Evolutionary conservation across 1,140 invertebrate genomes (phyloP).

Genomic region (Zaprionus tsacasi): DNA sequence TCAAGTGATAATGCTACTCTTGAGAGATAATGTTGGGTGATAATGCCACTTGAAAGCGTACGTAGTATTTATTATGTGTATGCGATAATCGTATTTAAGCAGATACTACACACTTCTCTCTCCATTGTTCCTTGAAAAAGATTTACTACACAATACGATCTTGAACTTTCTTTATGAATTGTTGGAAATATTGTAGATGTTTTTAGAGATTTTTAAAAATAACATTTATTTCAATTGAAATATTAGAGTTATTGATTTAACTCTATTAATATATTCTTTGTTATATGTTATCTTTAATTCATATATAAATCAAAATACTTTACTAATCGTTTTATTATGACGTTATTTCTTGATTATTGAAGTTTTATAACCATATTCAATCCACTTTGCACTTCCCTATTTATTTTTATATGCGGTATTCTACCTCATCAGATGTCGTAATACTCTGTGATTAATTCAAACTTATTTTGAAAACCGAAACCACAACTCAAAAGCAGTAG

Average conservation of each 20-base stretch:
- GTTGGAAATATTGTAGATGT: background rate
- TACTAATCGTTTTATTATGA: no score
- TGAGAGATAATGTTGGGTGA: background rate
- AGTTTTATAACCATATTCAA: no score
- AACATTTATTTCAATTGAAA: background rate
- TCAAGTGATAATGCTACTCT: background rate
- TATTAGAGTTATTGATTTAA: background rate
- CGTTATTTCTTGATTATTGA: no score
- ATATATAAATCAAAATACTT: no score
- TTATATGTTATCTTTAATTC: no score
- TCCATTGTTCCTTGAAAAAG: background rate
- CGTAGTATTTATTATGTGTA: constrained; percentile 1
- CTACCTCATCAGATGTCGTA: background rate
- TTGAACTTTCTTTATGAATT: constrained; percentile 7
- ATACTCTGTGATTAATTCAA: background rate
- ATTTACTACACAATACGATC: background rate
- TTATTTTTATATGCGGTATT: no score
- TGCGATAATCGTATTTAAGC: constrained; percentile 2
- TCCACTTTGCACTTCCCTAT: no score
- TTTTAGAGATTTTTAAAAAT: background rate
- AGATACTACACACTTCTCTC: background rate
- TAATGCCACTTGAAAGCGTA: constrained; percentile 1
- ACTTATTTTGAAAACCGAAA: background rate
- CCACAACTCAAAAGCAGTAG: background rate
- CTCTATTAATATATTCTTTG: background rate